A percentile compares a stretch with the other conserved stretches of the same genome.
Evolutionary conservation across 2,797 vertebrate species (phyloP).

Genomic region (Poecilia wingei): DNA sequence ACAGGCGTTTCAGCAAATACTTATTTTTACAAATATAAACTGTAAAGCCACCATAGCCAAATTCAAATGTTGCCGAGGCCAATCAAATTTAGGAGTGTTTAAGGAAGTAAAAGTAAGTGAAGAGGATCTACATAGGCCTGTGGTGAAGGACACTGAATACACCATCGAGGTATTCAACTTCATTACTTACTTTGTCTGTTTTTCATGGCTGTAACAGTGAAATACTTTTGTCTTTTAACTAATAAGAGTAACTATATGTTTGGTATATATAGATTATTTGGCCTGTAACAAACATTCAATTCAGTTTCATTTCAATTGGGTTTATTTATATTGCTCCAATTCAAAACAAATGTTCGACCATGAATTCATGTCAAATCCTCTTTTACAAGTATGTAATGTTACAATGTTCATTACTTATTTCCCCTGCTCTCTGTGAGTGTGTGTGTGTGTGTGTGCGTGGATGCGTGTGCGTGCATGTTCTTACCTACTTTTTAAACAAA

Average conservation of each 20-base stretch:
- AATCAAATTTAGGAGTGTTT: neutral
- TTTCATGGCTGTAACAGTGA: neutral
- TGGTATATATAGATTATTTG: neutral
- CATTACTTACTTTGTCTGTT: neutral
- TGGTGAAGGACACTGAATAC: neutral
- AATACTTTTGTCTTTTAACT: no score
- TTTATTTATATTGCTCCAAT: neutral
- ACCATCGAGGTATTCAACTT: neutral
- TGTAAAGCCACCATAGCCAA: neutral
- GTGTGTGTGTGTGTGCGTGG: neutral
- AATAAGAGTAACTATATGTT: neutral
- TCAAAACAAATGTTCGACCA: neutral
- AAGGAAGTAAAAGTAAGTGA: neutral
- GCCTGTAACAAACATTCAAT: neutral
- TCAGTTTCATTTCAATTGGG: neutral
- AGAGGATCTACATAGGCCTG: neutral
- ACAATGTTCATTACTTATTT: neutral
- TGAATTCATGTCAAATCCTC: neutral
- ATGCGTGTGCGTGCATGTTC: neutral
- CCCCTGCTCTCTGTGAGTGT: no score
- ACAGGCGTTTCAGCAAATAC: no score
- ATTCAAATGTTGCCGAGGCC: neutral
- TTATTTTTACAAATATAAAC: neutral
- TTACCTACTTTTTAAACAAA: neutral
- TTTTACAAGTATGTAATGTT: neutral